Conservation (phyloP, 2,888 invertebrate genomes). For the Nemurella pictetii region DNA sequence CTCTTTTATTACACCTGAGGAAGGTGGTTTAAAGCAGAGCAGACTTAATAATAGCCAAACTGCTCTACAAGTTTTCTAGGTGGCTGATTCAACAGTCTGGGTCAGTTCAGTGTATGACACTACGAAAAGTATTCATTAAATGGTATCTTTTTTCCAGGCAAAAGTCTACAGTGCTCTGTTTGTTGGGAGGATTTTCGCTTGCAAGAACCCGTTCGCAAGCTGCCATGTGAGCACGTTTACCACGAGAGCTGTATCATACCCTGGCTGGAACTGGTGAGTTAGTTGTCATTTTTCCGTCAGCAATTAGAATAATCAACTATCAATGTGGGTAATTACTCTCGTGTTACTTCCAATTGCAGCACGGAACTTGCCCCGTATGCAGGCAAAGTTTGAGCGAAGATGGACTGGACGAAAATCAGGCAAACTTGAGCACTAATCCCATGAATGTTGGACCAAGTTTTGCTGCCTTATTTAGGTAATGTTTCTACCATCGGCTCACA, state of each 20-base stretch:
- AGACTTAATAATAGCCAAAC: no score
- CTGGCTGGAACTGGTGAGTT: slow-evolving; percentile 82
- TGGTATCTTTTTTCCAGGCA: slow-evolving; percentile 52
- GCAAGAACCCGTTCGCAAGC: slow-evolving; percentile 73
- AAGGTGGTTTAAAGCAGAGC: no score
- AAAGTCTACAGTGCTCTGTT: slow-evolving; percentile 86
- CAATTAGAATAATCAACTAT: slow-evolving; percentile 22
- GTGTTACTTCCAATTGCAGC: slow-evolving; percentile 54
- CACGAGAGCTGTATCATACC: slow-evolving; percentile 92
- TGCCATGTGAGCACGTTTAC: slow-evolving; percentile 88
- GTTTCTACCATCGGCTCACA: background rate
- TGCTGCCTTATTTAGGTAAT: slow-evolving; percentile 46
- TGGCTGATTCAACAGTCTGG: no score
- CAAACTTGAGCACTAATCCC: slow-evolving; percentile 41
- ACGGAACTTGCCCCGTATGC: slow-evolving; percentile 95
- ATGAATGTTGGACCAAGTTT: slow-evolving; percentile 44
- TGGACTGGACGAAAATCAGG: slow-evolving; percentile 48
- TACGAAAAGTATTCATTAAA: background rate
- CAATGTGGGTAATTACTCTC: no score
- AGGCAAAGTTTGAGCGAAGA: slow-evolving; percentile 71
- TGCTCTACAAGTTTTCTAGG: no score
- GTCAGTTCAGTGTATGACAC: background rate
- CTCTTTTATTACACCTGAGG: no score
- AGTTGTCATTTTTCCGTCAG: slow-evolving; percentile 29
- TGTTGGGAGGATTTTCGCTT: slow-evolving; percentile 91